Base-by-base conservation (phyloP, 2,113 vertebrate species). In the Callochromis pleurospilus region DNA sequence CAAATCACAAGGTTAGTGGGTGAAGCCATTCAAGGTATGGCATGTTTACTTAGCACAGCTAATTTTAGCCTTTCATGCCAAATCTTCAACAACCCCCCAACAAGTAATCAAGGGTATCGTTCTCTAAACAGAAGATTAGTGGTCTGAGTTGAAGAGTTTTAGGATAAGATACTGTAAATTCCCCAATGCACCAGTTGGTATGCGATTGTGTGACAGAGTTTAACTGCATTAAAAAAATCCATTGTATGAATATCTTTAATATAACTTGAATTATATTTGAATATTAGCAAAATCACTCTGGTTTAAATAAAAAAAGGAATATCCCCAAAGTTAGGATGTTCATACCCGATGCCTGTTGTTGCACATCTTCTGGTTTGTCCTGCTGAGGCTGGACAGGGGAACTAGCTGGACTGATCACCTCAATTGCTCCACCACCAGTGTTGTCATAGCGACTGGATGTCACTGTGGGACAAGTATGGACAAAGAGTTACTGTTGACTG, bases 391-490 rank as follows among this genome's bases (percentile, higher is more conserved):
- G 98, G 24, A 96, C 97, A 11, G 98, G 99, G 12, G 99, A 99
- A 93, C 93, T 97, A 85, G 98, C 98, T 55, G 99, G 99, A 86
- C 98, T 99, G 73, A 99, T 99, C 88, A 99, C 98, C 95, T 99
- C 99, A 77, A 99, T 99, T 81, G 98, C 97, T 88, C 97, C 98
- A 86, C 96, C 96, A 79, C 96, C 90, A 1, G 95, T 93, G 87
- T 97, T 95, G 83, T 99, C 98, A 91, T 98, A 99, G 26, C 98
- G 98, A 91, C 96, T 97, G 62, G 98, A 98, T 82, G 98, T 97
- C 90, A 99, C 98, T 99, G 94, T 2, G 94, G 36, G 21, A 81
- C 12, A 84, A 86, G 89, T 85, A 92, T 10, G 33, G n/a, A 54
- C 21, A 87, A 58, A 84, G 4, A 47, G 54, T 87, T 82, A 82